A percentile compares a stretch with the other conserved stretches of the same genome.
phyloP scores from a whole-genome alignment of 2,113 vertebrate species.

The Nerophis ophidion region DNA sequence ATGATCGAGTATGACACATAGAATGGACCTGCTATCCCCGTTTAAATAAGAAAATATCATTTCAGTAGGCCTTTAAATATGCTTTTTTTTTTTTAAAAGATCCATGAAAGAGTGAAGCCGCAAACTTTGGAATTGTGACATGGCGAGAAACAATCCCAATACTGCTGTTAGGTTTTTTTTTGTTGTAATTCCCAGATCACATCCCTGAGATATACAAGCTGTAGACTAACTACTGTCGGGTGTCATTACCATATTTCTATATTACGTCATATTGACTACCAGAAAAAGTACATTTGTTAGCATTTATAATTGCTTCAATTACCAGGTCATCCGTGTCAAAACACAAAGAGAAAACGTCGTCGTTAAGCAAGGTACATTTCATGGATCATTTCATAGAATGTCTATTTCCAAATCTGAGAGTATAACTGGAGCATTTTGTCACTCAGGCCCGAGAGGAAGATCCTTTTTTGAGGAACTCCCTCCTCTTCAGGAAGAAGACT shows the following conservation, averaged over 20 bases:
- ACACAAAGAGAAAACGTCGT: constrained; percentile 36
- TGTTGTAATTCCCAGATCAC: too few species aligned
- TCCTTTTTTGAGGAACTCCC: constrained; percentile 80
- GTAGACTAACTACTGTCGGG: too few species aligned
- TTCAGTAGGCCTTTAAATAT: too few species aligned
- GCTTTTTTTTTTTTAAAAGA: too few species aligned
- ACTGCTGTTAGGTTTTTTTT: too few species aligned
- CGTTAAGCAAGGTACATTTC: constrained; percentile 47
- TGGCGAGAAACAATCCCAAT: too few species aligned
- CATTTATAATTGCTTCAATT: constrained; percentile 2
- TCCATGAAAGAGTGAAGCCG: too few species aligned
- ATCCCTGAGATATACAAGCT: too few species aligned
- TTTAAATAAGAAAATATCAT: too few species aligned
- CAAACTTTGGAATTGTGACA: too few species aligned
- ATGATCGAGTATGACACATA: too few species aligned
- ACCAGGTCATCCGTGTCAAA: constrained; percentile 40
- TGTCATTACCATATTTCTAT: not conserved
- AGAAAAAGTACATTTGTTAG: not conserved
- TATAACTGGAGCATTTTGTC: not conserved
- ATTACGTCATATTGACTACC: not conserved
- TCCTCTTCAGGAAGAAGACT: constrained; percentile 80
- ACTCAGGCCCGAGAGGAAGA: constrained; percentile 60
- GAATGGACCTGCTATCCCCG: too few species aligned
- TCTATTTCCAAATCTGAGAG: not conserved
- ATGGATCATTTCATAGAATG: not conserved